Evolutionary conservation across 2,888 invertebrate species (phyloP), one percentile per base, ranked within the genome.

Genomic region (Chymomyza procnemis): DNA sequence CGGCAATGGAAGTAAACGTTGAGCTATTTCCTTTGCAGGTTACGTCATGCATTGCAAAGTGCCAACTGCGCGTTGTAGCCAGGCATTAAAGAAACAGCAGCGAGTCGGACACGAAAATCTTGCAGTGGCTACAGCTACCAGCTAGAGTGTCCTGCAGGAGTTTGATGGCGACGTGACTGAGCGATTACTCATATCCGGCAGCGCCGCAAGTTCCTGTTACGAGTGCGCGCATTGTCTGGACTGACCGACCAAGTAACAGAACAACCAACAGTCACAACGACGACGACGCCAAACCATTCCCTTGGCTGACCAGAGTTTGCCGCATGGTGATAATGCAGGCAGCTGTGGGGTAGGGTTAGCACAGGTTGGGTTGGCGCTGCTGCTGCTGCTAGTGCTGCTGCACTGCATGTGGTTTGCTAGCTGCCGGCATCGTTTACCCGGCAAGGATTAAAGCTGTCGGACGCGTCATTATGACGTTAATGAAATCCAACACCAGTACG

Each of bases 151-250:
- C 74, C 75, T 75, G 72, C 66, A 80, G 80, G 71, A 78, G 65
- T 65, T 65, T 64, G 34, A 57, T 60, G 61, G 56, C 71, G 72
- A 80, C 78, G 71, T 77, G 85, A 85, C 81, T 81, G 83, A 81
- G 83, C 85, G 85, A 82, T 82, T 82, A 82, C 85, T 82, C 81
- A 82, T 80, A 85, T 82, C 81, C 81, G 84, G 75, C 80, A 69
- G 80, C 52, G 80, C 70, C 69, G 67, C 80, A 80, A 78, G 85
- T 85, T 85, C 80, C 80, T 76, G 80, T 66, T 75, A 72, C 75
- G 75, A 77, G 69, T 75, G 82, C 72, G 77, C 74, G 69, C 82
- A 70, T 74, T 71, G 78, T 69, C 66, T 18, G 26, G 34, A 41
- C 34, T 41, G 8, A 21, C 18, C 21, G 54, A 16, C 50, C 50